Evolutionary conservation across 2,113 vertebrate species (phyloP).

Genomic region (Cynopterus brachyotis): DNA sequence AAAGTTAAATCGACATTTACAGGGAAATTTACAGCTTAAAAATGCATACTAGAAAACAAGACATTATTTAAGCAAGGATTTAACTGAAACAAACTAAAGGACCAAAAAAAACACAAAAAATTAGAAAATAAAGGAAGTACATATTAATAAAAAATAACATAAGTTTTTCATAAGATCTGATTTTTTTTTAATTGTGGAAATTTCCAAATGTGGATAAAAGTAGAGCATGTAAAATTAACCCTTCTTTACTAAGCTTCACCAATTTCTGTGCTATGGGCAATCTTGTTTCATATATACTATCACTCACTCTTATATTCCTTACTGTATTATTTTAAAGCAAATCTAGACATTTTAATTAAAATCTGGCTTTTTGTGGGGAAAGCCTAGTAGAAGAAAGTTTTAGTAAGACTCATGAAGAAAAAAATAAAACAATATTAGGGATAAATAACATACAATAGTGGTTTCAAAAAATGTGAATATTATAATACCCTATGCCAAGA

Average conservation of each 20-base stretch:
- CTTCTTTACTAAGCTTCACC: neutral
- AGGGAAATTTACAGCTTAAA: neutral
- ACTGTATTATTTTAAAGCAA: neutral
- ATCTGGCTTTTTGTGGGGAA: neutral
- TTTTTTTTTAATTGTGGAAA: neutral
- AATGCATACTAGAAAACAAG: neutral
- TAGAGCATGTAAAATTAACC: neutral
- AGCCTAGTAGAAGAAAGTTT: neutral
- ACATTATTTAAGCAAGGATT: neutral
- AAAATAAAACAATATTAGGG: neutral
- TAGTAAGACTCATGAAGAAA: neutral
- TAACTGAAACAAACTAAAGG: neutral
- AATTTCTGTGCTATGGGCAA: accelerated
- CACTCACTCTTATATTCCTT: neutral
- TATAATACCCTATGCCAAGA: neutral
- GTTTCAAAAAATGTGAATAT: neutral
- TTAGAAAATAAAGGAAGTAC: neutral
- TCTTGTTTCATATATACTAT: neutral
- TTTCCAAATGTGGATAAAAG: neutral
- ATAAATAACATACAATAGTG: neutral
- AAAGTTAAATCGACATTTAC: neutral
- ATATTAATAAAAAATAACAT: neutral
- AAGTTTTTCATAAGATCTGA: neutral
- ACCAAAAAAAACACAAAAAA: neutral
- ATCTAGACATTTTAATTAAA: neutral